Conservation (phyloP, 1,140 invertebrate species). For the Drosophila triauraria region DNA sequence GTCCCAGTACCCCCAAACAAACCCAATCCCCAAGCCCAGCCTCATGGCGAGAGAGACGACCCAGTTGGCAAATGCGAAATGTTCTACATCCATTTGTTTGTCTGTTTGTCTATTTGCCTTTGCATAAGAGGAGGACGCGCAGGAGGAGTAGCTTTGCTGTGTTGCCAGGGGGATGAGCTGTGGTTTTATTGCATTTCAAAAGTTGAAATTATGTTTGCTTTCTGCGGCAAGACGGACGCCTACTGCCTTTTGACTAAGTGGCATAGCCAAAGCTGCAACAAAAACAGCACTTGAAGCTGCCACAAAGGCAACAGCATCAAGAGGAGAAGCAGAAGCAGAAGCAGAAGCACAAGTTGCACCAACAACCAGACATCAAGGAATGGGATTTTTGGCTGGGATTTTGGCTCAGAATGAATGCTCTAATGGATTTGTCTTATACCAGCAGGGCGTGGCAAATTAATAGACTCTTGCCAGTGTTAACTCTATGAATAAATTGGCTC, state of each 20-base stretch:
- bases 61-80: slow-evolving; percentile 56
- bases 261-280: slow-evolving; percentile 48
- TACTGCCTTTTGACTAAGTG: slow-evolving; percentile 64
- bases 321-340: not conserved
- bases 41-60: slow-evolving; percentile 14
- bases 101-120: slow-evolving; percentile 11
- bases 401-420: not conserved
- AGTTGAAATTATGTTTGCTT: slow-evolving; percentile 76
- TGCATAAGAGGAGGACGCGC: not conserved
- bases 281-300: slow-evolving; percentile 33
- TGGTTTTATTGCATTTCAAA: slow-evolving; percentile 66
- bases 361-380: slow-evolving; percentile 24
- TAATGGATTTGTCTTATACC: slow-evolving; percentile 38
- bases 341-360: slow-evolving; percentile 16
- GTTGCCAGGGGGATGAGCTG: slow-evolving; percentile 41
- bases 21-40: slow-evolving; percentile 1
- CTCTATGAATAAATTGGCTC: slow-evolving; percentile 43
- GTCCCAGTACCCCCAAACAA: not conserved
- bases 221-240: slow-evolving; percentile 56
- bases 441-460: slow-evolving; percentile 53
- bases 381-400: slow-evolving; percentile 4
- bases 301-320: slow-evolving; percentile 40
- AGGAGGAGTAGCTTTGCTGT: not conserved
- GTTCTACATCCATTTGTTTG: slow-evolving; percentile 52
- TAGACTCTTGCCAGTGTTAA: slow-evolving; percentile 18